Conservation (phyloP, 2,113 vertebrate species). For the Illadopsis cleaveri region DNA sequence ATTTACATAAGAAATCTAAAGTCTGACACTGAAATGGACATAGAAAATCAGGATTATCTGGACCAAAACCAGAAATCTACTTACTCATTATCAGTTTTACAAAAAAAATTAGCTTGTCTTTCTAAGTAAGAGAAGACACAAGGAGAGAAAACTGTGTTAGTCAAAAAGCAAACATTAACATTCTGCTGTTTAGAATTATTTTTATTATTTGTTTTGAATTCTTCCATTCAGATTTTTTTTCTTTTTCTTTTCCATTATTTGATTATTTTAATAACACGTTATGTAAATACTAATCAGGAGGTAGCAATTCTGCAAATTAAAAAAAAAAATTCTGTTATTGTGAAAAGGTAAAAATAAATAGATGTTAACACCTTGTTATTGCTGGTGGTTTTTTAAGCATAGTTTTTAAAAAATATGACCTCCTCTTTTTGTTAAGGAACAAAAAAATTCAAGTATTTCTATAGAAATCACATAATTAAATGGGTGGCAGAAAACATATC, state of each 20-base stretch:
- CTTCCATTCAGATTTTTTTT: background rate
- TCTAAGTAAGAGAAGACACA: background rate
- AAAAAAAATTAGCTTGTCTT: background rate
- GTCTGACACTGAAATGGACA: background rate
- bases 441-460: background rate
- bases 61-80: background rate
- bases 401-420: accelerated
- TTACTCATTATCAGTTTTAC: background rate
- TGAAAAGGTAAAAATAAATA: background rate
- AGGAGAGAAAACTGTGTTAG: background rate
- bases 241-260: background rate
- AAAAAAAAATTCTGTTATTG: background rate
- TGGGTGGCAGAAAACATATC: background rate
- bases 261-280: background rate
- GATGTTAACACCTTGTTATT: background rate
- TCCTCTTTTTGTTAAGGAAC: background rate
- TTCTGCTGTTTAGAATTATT: background rate
- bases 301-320: background rate
- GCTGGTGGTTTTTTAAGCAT: accelerated
- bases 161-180: background rate
- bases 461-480: background rate
- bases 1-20: background rate
- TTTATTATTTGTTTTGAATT: background rate
- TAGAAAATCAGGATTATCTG: background rate
- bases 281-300: background rate